Base-by-base conservation (phyloP, 1,140 invertebrate species). In the Nebria ingens region DNA sequence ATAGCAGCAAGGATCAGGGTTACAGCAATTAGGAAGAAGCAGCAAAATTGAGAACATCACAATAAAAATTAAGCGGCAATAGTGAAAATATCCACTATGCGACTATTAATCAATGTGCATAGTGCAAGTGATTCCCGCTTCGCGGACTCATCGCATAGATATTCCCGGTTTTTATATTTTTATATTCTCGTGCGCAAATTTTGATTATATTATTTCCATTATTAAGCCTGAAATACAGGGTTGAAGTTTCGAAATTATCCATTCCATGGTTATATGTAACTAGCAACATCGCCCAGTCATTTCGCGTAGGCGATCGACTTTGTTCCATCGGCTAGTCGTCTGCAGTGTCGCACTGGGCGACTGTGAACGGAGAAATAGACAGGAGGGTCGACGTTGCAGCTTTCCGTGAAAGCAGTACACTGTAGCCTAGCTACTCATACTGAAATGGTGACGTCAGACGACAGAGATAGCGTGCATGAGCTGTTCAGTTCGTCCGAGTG, bases 231-330 rank as follows among this genome's bases (percentile, higher is more conserved):
- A 71, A 70, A 70, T 68, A 69, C 68, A 69, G 68, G 66, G 68
- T 71, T 66, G 68, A 71, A 70, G 68, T 71, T 71, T 71, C 68
- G 68, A 71, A 71, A 71, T 71, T 71, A 71, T 71, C 68, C 68
- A 70, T 70, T 71, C 68, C 67, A 71, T 66, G 67, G 68, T 68
- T 69, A 70, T 70, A 68, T 69, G 68, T 71, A 71, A 71, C 68
- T 71, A 71, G 68, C 63, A 58, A 53, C 51, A 62, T 61, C 49
- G 64, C 51, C 62, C 67, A 61, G 15, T 23, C 51, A 58, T 63
- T 49, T 56, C 52, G 49, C 64, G 50, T 56, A 54, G 53, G 29
- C 53, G 50, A 45, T 57, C 58, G 21, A 60, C 67, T 70, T 69
- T 69, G 68, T 70, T 68, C n/a, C 62, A 56, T 56, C 58, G 58